phyloP scores from a whole-genome alignment of 2,888 invertebrate genomes.

The Eulithis prunata region DNA sequence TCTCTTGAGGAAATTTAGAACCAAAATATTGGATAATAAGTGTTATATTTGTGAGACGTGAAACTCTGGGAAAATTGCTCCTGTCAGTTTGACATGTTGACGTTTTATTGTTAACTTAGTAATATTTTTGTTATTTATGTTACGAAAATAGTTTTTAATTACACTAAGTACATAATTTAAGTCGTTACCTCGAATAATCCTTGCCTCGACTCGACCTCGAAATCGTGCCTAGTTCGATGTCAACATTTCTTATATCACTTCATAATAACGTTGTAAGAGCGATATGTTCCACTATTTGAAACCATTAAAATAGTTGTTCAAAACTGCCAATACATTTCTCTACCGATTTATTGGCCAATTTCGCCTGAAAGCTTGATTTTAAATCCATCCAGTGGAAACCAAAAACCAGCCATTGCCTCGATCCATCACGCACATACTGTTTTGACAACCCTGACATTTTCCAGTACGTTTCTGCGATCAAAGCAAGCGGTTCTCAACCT shows the following conservation, averaged over 20 bases:
- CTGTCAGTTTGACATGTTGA: too few species aligned
- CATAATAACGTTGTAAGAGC: too few species aligned
- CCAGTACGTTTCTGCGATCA: not conserved
- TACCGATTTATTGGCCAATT: conserved; percentile 10
- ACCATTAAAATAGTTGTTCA: not conserved
- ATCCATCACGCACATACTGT: conserved; percentile 27
- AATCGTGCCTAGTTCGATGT: too few species aligned
- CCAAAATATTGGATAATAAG: conserved; percentile 1
- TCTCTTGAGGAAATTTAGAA: conserved; percentile 5
- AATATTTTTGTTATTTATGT: too few species aligned
- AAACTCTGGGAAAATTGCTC: not conserved
- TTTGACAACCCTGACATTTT: conserved; percentile 16
- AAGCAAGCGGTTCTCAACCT: conserved; percentile 10
- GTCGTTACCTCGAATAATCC: too few species aligned
- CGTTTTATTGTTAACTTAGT: too few species aligned
- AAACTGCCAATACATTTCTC: not conserved
- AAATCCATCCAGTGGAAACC: conserved; percentile 8
- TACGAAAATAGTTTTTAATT: too few species aligned
- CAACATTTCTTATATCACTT: too few species aligned
- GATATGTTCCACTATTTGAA: too few species aligned
- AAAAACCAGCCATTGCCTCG: conserved; percentile 10
- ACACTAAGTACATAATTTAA: too few species aligned
- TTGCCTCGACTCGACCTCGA: too few species aligned
- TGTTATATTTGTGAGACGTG: not conserved
- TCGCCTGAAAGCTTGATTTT: not conserved